A percentile compares a stretch with the other conserved stretches of the same genome.
These are phyloP conservation scores for Orthosia incerta DNA, from an alignment of 2,888 invertebrate species.

Conservation along the genomic window DNA sequence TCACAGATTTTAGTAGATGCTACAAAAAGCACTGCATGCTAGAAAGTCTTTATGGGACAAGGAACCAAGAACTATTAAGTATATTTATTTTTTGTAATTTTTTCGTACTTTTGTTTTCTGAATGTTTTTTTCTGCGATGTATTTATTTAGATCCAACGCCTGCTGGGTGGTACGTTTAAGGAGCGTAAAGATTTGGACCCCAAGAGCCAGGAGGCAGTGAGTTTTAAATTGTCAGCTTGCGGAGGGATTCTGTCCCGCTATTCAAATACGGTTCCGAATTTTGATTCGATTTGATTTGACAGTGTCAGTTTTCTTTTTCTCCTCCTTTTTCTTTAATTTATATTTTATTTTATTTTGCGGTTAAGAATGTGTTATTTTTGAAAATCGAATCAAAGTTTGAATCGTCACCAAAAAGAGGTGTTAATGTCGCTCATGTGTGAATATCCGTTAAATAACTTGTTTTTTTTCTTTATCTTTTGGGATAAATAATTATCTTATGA, in stretches of 20 bases:
- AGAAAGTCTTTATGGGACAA: conserved; percentile 64
- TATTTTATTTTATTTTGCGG: not conserved
- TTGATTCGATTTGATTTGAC: conserved; percentile 63
- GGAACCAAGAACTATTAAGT: conserved; percentile 64
- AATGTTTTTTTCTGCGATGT: conserved; percentile 77
- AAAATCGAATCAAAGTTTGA: conserved; percentile 50
- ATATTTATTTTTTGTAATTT: conserved; percentile 61
- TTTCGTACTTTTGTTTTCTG: conserved; percentile 74
- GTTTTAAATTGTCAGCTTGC: conserved; percentile 82
- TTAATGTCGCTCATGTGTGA: conserved; percentile 56
- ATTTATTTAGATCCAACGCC: conserved; percentile 92
- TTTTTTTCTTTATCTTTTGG: conserved; percentile 23
- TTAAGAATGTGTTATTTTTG: not conserved
- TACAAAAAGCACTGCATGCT: conserved; percentile 35
- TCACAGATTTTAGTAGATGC: conserved; percentile 6
- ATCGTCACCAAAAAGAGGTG: conserved; percentile 20
- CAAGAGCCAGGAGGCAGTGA: conserved; percentile 93
- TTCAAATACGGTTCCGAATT: conserved; percentile 52
- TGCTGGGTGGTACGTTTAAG: conserved; percentile 93
- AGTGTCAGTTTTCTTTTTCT: not conserved
- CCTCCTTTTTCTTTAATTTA: not conserved
- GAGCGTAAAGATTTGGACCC: conserved; percentile 93
- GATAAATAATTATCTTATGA: conserved; percentile 7
- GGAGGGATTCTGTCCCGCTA: conserved; percentile 55
- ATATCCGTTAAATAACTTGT: conserved; percentile 4